These are phyloP conservation scores for Euwallacea similis DNA, from an alignment of 1,140 invertebrate species.

Conservation along the genomic window DNA sequence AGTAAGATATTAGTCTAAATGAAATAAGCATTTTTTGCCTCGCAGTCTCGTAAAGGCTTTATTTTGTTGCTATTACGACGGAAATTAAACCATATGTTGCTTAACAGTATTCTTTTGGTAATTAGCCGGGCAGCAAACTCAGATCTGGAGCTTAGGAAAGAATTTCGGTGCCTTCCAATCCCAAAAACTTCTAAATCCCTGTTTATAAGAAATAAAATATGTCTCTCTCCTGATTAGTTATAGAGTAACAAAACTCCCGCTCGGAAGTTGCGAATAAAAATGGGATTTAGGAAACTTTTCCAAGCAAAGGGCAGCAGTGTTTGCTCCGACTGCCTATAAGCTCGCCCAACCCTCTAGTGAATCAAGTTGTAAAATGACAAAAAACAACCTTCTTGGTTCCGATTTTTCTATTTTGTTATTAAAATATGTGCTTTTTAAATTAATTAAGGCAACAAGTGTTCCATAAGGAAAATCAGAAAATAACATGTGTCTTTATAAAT, in stretches of 20 bases:
- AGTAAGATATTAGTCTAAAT: constrained; percentile 23
- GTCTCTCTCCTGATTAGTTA: not conserved
- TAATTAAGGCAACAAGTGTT: too few relatives aligned
- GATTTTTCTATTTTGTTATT: too few relatives aligned
- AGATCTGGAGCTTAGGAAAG: too few relatives aligned
- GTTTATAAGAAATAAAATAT: not conserved
- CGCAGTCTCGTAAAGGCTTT: not conserved
- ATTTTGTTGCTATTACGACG: not conserved
- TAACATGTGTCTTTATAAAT: too few relatives aligned
- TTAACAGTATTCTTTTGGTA: too few relatives aligned
- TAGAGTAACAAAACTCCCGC: not conserved
- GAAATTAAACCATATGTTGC: not conserved
- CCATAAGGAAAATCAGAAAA: too few relatives aligned
- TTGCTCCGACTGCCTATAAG: not conserved
- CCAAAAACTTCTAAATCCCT: not conserved
- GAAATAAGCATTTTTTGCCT: constrained; percentile 19
- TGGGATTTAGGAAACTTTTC: constrained; percentile 1
- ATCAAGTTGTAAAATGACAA: not conserved
- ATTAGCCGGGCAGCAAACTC: too few relatives aligned
- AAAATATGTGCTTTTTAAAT: too few relatives aligned
- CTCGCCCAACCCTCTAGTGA: not conserved
- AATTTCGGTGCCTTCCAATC: too few relatives aligned
- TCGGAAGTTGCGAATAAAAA: constrained; percentile 1
- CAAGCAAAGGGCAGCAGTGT: not conserved
- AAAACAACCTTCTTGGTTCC: not conserved